A percentile compares a stretch with the other conserved stretches of the same genome.
Evolutionary conservation across 2,888 invertebrate species (phyloP).

Genomic region (Polydesmus complanatus): DNA sequence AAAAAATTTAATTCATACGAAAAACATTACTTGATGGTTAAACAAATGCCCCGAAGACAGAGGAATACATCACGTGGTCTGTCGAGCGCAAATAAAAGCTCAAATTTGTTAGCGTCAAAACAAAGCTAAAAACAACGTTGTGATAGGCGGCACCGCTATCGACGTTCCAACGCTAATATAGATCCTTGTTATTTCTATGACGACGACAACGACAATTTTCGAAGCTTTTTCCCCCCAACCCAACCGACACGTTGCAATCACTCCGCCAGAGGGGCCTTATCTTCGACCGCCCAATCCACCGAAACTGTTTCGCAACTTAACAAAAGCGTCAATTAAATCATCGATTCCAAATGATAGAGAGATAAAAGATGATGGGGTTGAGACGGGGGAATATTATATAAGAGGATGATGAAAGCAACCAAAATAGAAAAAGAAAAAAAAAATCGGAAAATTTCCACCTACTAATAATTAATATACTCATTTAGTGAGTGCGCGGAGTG

Average conservation of each 20-base stretch:
- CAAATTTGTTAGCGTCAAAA: not conserved
- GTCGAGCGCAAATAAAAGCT: too few relatives aligned
- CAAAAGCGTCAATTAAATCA: not conserved
- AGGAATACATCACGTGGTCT: too few relatives aligned
- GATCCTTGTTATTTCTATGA: not conserved
- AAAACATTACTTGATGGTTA: too few relatives aligned
- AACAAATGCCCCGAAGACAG: too few relatives aligned
- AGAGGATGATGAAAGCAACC: too few relatives aligned
- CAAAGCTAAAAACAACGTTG: not conserved
- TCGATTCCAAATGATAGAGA: not conserved
- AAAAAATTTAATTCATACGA: too few relatives aligned
- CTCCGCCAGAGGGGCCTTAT: not conserved
- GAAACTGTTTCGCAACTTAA: not conserved
- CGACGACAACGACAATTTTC: not conserved
- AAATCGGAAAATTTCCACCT: not conserved
- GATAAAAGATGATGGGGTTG: too few relatives aligned
- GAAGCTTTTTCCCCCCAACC: not conserved
- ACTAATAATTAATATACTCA: not conserved
- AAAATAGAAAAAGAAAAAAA: not conserved
- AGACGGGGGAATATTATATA: too few relatives aligned
- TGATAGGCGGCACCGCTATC: not conserved
- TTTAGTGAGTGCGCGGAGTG: not conserved
- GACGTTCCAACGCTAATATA: too few relatives aligned
- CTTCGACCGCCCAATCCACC: not conserved
- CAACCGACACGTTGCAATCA: not conserved